These are phyloP conservation scores for Pangasius macronema DNA, from an alignment of 2,797 vertebrate genomes.

Conservation along the genomic window DNA sequence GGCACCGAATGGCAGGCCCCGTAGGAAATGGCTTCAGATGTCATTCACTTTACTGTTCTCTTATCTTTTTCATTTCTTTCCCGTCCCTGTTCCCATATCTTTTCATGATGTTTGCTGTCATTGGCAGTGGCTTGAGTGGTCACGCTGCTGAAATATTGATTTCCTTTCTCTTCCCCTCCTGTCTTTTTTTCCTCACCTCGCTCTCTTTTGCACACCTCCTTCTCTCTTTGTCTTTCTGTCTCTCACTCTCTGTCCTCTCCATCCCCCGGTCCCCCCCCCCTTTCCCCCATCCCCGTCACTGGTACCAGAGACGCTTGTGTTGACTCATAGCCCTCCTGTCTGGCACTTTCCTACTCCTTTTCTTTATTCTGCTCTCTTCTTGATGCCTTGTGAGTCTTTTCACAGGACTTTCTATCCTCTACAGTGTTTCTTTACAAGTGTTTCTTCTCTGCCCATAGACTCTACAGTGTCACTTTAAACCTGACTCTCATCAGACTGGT, in stretches of 20 bases:
- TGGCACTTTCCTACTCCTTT: conserved; percentile 56
- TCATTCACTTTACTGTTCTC: conserved; percentile 83
- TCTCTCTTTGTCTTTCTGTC: conserved; percentile 18
- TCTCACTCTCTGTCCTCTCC: conserved; percentile 17
- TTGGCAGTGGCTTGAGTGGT: conserved; percentile 75
- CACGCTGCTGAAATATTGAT: conserved; percentile 77
- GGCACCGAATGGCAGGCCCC: conserved; percentile 67
- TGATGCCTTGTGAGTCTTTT: conserved; percentile 17
- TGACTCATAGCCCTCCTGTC: conserved; percentile 60
- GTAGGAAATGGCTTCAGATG: conserved; percentile 81
- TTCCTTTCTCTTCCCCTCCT: conserved; percentile 54
- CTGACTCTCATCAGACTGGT: conserved; percentile 8
- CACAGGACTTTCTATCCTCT: conserved; percentile 53
- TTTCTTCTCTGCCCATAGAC: conserved; percentile 49
- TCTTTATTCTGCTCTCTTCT: conserved; percentile 38
- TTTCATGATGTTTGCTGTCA: conserved; percentile 83
- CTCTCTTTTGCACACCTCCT: conserved; percentile 24
- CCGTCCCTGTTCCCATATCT: conserved; percentile 75
- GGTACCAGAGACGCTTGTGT: conserved; percentile 56
- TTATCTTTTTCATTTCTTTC: conserved; percentile 81
- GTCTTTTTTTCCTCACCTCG: conserved; percentile 10
- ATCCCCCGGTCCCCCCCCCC: too few species aligned
- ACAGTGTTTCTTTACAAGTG: conserved; percentile 49
- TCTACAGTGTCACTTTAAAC: conserved; percentile 50
- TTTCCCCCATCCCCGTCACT: not conserved